phyloP scores from a whole-genome alignment of 2,113 vertebrate genomes.

The Tinamus guttatus region DNA sequence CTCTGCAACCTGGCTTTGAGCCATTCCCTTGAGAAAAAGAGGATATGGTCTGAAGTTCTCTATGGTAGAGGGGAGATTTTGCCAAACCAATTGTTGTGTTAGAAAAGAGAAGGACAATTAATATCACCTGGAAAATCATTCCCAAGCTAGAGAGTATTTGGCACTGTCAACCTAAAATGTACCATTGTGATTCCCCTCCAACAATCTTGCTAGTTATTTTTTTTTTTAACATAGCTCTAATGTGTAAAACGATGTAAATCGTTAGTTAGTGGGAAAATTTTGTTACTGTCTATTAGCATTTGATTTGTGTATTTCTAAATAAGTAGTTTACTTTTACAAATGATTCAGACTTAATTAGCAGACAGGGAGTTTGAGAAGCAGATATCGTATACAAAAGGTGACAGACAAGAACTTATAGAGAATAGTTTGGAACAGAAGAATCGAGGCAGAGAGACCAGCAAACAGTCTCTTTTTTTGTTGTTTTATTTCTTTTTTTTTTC shows the following conservation, averaged over 20 bases:
- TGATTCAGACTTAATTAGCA: constrained; percentile 48
- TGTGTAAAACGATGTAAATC: constrained; percentile 17
- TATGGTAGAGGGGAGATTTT: not conserved
- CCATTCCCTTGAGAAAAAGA: not conserved
- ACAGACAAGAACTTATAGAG: constrained; percentile 56
- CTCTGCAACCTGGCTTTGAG: not conserved
- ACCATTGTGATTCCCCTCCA: not conserved
- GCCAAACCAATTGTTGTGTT: not conserved
- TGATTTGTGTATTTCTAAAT: constrained; percentile 51
- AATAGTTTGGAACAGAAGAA: constrained; percentile 58
- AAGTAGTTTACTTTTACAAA: constrained; percentile 10
- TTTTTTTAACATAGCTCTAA: not conserved
- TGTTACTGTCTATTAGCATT: constrained; percentile 39
- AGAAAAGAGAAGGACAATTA: not conserved
- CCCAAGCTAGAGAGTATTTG: not conserved
- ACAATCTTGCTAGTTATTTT: not conserved
- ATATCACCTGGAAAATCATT: not conserved
- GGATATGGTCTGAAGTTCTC: not conserved
- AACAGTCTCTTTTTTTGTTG: constrained; percentile 10
- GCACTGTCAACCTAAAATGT: not conserved
- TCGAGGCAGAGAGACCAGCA: constrained; percentile 47
- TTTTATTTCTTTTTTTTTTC: not conserved
- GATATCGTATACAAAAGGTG: constrained; percentile 66
- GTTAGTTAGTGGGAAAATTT: constrained; percentile 39
- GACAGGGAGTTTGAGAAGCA: constrained; percentile 62